phyloP scores from a whole-genome alignment of 2,797 vertebrate species.

The Sparidentex hasta region DNA sequence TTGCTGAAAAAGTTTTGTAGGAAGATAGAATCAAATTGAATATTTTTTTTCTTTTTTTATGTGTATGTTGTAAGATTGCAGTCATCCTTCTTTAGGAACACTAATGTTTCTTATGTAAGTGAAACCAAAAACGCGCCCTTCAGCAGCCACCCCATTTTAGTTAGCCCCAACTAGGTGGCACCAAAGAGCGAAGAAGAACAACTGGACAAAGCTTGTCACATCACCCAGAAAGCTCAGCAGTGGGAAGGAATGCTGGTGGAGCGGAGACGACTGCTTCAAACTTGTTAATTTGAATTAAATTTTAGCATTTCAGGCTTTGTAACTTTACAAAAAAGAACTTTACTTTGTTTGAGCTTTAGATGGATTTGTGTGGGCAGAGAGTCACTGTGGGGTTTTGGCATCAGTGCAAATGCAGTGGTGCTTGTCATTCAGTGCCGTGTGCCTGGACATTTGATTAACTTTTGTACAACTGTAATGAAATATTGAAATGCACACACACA shows the following conservation, averaged over 20 bases:
- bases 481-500: conserved; percentile 21
- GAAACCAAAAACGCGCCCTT: neutral
- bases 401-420: conserved; percentile 34
- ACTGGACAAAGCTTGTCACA: neutral
- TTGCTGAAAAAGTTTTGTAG: neutral
- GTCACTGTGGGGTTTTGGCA: conserved; percentile 9
- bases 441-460: conserved; percentile 57
- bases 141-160: no score
- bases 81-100: neutral
- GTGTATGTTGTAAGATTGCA: neutral
- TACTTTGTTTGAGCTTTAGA: conserved; percentile 15
- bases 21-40: neutral
- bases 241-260: neutral
- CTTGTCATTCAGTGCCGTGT: conserved; percentile 47
- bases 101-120: neutral
- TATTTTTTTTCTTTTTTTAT: neutral
- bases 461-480: conserved; percentile 60
- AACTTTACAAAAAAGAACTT: conserved; percentile 19
- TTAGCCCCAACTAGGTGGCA: neutral
- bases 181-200: neutral
- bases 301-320: neutral
- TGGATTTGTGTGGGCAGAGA: conserved; percentile 25
- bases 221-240: neutral
- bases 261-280: neutral
- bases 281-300: neutral